A percentile compares a stretch with the other conserved stretches of the same genome.
phyloP scores from a whole-genome alignment of 2,113 vertebrate species.

The Dendrocopos noguchii region DNA sequence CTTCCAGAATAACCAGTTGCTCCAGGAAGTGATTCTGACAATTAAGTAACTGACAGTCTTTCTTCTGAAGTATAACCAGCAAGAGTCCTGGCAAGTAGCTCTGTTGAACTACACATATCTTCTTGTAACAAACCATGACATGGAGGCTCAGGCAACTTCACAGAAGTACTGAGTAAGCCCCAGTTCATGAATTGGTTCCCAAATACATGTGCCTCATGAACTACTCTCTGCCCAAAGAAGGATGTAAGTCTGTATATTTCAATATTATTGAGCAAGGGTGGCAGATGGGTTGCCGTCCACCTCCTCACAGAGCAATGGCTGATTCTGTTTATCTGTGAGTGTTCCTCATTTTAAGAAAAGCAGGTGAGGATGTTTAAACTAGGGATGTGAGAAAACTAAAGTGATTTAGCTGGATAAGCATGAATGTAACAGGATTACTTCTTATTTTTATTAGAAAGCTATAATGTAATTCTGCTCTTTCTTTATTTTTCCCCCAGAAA shows the following conservation, averaged over 20 bases:
- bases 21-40: slow-evolving; percentile 23
- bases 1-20: slow-evolving; percentile 57
- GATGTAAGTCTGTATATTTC: background rate
- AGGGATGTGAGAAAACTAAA: slow-evolving; percentile 25
- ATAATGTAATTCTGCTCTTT: slow-evolving; percentile 5
- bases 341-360: background rate
- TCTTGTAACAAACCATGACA: background rate
- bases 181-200: background rate
- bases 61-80: background rate
- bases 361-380: slow-evolving; percentile 8
- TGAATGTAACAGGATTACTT: slow-evolving; percentile 64
- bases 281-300: background rate
- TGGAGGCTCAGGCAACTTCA: background rate
- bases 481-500: background rate
- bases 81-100: background rate
- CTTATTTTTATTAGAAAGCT: slow-evolving; percentile 63
- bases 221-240: background rate
- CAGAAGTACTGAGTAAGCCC: accelerated
- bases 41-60: background rate
- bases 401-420: slow-evolving; percentile 57
- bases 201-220: background rate
- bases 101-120: background rate
- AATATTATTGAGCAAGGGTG: background rate
- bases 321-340: background rate
- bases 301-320: background rate